phyloP scores from a whole-genome alignment of 35 echinoderm and acorn worm species.

The Ophioderma brevispina region DNA sequence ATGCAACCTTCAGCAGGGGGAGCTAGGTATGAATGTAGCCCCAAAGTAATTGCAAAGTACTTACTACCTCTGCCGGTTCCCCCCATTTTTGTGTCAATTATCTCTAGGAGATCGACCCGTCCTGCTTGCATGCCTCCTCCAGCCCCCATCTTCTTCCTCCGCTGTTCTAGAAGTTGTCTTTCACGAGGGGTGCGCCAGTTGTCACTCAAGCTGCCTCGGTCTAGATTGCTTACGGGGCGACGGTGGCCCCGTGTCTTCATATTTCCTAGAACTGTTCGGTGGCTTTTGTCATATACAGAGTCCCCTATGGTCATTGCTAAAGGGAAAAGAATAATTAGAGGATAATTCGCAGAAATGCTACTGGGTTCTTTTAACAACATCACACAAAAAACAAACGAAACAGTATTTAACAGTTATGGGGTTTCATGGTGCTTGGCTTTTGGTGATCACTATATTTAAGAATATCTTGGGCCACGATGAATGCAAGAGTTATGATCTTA shows the following conservation, averaged over 20 bases:
- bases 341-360: too few relatives aligned
- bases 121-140: conserved; percentile 54
- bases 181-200: conserved; percentile 83
- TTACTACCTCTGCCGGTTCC: not conserved
- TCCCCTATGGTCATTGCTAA: not conserved
- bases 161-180: conserved; percentile 25
- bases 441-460: too few relatives aligned
- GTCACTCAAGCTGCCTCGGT: conserved; percentile 91
- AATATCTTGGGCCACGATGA: too few relatives aligned
- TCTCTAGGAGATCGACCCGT: conserved; percentile 35
- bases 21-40: not conserved
- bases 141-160: conserved; percentile 79
- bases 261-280: conserved; percentile 38
- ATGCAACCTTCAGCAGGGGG: too few relatives aligned
- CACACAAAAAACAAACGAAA: too few relatives aligned
- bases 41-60: not conserved
- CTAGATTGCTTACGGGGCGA: conserved; percentile 74
- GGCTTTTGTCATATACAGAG: conserved; percentile 53
- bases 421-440: too few relatives aligned
- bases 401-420: too few relatives aligned
- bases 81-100: conserved; percentile 89
- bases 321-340: too few relatives aligned
- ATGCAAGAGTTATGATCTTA: too few relatives aligned
- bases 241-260: conserved; percentile 75
- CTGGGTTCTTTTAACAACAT: too few relatives aligned